Evolutionary conservation across 2,888 invertebrate genomes (phyloP), one percentile per base, ranked within the genome.

Genomic region (Dorcus parallelipipedus): DNA sequence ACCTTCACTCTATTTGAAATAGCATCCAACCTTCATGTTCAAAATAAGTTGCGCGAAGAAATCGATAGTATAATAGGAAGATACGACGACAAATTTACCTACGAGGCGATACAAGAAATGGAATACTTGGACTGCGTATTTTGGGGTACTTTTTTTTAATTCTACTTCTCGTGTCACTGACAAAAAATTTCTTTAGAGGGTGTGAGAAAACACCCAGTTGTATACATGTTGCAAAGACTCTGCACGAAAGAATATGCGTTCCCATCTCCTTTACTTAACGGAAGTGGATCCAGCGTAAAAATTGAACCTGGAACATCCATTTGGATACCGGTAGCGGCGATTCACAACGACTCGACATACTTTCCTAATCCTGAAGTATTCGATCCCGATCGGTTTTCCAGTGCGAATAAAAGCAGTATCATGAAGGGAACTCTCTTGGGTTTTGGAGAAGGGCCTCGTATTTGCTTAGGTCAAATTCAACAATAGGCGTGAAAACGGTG

Each of bases 1-100:
- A 72, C 73, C 33, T 80, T 77, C 53, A 59, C 76, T 3, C 66
- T 76, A 2, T 80, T 76, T 61, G 73, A 78, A 38, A 61, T 83
- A 17, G 80, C 82, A 0, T 43, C 56, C 2, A 70, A 81, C 64
- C 70, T 69, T 0, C 82, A 85, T 0, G 71, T 82, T 0, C 86
- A 86, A 67, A 76, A 80, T 2, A 79, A 72, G 48, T 71, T 86
- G 3, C 75, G 76, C 1, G 66, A 78, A 42, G 85, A 86, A 73
- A 82, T 86, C 38, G 75, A 70, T n/a, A 78, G 81, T 10, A 76
- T 80, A 2, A 73, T 80, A 6, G 67, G 64, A 0, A 77, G 78
- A 9, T 54, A 76, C 53, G 65, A 69, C 1, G 78, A 77, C 2
- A 76, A 74, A 10, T 73, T 84, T 0, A 78, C 76, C 50, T 85